These are phyloP conservation scores for Solea senegalensis DNA, from an alignment of 2,113 vertebrate genomes.

Conservation along the genomic window DNA sequence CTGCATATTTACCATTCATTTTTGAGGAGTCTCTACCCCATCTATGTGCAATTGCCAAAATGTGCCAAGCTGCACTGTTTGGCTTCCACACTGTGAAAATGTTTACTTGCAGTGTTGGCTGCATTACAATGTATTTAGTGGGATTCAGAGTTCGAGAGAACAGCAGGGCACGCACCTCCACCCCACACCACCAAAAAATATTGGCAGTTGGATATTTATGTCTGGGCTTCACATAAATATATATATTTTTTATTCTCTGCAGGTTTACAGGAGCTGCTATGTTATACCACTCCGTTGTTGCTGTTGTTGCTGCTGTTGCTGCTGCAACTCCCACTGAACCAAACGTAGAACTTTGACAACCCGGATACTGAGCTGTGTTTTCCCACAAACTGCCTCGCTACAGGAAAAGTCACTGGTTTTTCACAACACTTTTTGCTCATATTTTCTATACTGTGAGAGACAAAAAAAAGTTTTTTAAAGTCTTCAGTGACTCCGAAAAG, in stretches of 20 bases:
- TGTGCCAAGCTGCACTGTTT: conserved; percentile 5
- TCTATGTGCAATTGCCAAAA: neutral
- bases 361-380: too few relatives aligned
- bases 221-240: neutral
- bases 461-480: too few relatives aligned
- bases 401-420: too few relatives aligned
- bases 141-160: neutral
- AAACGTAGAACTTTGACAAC: too few relatives aligned
- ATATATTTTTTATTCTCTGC: neutral
- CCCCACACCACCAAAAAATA: neutral
- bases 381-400: too few relatives aligned
- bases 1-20: neutral
- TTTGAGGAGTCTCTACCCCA: neutral
- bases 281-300: neutral
- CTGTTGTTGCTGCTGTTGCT: neutral
- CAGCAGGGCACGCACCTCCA: neutral
- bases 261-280: conserved; percentile 2
- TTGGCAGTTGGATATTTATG: neutral
- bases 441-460: too few relatives aligned
- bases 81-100: conserved; percentile 1
- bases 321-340: neutral
- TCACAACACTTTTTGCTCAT: too few relatives aligned
- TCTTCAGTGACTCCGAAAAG: too few relatives aligned
- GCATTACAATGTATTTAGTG: neutral
- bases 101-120: neutral